phyloP scores from a whole-genome alignment of 2,113 vertebrate species.

The Panurus biarmicus region DNA sequence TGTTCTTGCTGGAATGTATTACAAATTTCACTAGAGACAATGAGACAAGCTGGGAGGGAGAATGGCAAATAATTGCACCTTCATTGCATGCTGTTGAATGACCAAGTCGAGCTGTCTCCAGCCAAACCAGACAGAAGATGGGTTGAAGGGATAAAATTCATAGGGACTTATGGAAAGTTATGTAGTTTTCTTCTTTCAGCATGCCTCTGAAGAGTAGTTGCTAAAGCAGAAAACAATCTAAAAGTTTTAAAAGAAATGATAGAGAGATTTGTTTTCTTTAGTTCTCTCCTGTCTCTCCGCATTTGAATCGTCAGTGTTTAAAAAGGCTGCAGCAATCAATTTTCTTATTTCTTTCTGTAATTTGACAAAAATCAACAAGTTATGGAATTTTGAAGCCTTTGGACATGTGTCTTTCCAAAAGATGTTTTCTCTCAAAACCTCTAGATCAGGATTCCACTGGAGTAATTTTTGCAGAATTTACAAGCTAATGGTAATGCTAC shows the following conservation, averaged over 20 bases:
- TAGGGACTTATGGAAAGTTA: neutral
- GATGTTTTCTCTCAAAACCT: neutral
- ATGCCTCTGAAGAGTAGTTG: neutral
- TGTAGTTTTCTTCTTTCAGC: neutral
- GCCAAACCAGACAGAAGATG: neutral
- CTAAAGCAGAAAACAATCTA: neutral
- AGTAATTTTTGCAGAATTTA: neutral
- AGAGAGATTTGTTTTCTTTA: neutral
- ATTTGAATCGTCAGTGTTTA: neutral
- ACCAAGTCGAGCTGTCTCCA: fast-evolving
- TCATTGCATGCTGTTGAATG: fast-evolving
- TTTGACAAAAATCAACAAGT: neutral
- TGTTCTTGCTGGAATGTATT: neutral
- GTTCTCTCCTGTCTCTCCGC: neutral
- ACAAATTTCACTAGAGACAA: neutral
- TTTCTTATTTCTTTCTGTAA: neutral
- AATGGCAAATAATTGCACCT: neutral
- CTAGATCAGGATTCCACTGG: neutral
- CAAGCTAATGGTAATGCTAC: neutral
- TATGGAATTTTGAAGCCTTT: neutral
- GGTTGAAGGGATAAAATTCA: neutral
- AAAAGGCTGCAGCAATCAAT: neutral
- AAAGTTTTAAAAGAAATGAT: neutral
- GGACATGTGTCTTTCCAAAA: neutral
- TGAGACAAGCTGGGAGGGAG: neutral